These are phyloP conservation scores for Sebastes alutus DNA, from an alignment of 2,797 vertebrate species.

Conservation along the genomic window DNA sequence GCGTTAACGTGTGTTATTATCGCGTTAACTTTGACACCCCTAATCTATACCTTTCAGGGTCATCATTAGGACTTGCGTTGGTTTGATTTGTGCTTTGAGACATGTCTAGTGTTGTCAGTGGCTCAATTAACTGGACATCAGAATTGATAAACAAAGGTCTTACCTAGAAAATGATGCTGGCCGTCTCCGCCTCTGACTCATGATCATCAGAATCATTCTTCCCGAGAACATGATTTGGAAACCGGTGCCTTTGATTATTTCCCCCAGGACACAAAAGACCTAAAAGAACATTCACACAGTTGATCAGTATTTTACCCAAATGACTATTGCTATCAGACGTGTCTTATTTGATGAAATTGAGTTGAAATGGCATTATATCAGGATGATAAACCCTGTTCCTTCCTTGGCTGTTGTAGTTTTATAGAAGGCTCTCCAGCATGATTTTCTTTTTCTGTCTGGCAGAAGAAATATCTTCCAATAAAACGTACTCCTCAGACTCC, in stretches of 20 bases:
- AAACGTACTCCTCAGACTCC: neutral
- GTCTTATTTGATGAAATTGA: neutral
- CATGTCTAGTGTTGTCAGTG: neutral
- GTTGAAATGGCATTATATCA: neutral
- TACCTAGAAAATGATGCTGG: neutral
- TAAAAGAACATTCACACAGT: neutral
- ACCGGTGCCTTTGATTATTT: neutral
- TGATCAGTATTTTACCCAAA: neutral
- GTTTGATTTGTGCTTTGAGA: neutral
- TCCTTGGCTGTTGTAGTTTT: neutral
- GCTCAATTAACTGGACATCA: neutral
- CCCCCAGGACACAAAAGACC: neutral
- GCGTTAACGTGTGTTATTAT: no score
- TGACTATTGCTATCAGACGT: neutral
- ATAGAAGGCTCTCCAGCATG: neutral
- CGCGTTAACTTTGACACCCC: no score
- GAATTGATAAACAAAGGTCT: neutral
- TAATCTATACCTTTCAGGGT: neutral
- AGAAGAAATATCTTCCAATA: neutral
- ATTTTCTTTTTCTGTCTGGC: neutral
- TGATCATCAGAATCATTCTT: neutral
- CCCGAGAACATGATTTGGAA: neutral
- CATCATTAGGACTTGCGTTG: neutral
- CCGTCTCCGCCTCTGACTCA: neutral
- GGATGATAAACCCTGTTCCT: neutral